phyloP scores from a whole-genome alignment of 1,140 invertebrate species.

The Ips nitidus region DNA sequence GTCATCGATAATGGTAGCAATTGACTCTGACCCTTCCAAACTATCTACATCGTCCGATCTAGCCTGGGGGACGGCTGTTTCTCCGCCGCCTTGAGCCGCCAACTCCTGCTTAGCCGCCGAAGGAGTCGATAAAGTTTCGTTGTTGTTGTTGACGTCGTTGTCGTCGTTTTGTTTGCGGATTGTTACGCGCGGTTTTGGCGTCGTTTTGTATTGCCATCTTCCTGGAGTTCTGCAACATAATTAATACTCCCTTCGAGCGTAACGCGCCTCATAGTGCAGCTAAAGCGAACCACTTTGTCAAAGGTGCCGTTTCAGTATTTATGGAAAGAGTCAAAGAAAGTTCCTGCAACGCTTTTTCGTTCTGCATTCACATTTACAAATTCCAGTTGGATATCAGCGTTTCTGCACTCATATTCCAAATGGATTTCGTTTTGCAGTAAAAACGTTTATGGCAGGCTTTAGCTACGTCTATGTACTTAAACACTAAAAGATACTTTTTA shows the following conservation, averaged over 20 bases:
- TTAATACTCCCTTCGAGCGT: neutral
- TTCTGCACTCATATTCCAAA: slow-evolving; percentile 16
- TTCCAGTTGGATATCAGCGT: slow-evolving; percentile 1
- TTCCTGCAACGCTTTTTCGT: slow-evolving; percentile 2
- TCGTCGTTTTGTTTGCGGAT: slow-evolving; percentile 72
- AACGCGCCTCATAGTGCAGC: too few relatives aligned
- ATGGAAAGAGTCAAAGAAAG: slow-evolving; percentile 1
- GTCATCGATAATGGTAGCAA: slow-evolving; percentile 61
- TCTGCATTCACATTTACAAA: slow-evolving; percentile 11
- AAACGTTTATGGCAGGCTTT: slow-evolving; percentile 10
- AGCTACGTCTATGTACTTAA: slow-evolving; percentile 1
- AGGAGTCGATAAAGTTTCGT: slow-evolving; percentile 54
- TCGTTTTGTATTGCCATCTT: slow-evolving; percentile 86
- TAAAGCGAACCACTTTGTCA: neutral
- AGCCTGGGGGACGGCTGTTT: slow-evolving; percentile 46
- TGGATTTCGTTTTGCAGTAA: slow-evolving; percentile 22
- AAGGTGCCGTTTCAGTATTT: neutral
- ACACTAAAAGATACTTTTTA: too few relatives aligned
- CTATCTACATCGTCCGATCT: slow-evolving; percentile 63
- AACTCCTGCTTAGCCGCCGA: slow-evolving; percentile 27
- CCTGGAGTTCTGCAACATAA: slow-evolving; percentile 60
- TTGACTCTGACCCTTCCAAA: slow-evolving; percentile 67
- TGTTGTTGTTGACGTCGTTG: slow-evolving; percentile 55
- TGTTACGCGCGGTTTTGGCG: slow-evolving; percentile 79
- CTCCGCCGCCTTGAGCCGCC: slow-evolving; percentile 41